Evolutionary conservation across 1,140 invertebrate genomes (phyloP).

Genomic region (Neocloeon triangulifer): DNA sequence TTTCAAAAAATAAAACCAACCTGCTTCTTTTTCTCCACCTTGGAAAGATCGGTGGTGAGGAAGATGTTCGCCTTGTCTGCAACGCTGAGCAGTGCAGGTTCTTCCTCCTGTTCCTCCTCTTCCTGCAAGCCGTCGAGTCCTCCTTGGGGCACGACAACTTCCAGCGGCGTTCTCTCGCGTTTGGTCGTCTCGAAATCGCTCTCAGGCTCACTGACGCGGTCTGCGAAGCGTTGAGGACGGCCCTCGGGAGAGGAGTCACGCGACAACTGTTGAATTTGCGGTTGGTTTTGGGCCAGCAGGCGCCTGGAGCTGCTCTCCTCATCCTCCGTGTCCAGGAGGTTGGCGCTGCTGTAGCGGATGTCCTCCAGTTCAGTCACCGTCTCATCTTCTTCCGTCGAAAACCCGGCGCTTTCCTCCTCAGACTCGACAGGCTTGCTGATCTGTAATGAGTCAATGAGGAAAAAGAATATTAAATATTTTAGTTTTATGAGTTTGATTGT

Average conservation of each 20-base stretch:
- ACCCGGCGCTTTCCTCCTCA: not conserved
- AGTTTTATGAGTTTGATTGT: no score
- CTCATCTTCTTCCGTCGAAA: not conserved
- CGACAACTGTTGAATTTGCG: no score
- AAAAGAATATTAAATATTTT: no score
- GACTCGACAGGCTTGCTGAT: not conserved
- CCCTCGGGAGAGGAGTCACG: slow-evolving; percentile 39
- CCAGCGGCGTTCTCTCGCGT: slow-evolving; percentile 11
- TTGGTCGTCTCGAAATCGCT: slow-evolving; percentile 20
- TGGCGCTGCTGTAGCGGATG: not conserved
- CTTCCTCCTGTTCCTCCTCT: slow-evolving; percentile 1
- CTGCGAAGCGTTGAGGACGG: slow-evolving; percentile 31
- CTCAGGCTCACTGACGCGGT: slow-evolving; percentile 43
- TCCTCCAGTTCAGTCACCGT: not conserved
- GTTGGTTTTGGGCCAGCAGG: not conserved
- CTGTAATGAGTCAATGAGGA: no score
- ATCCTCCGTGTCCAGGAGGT: not conserved
- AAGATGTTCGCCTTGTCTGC: slow-evolving; percentile 35
- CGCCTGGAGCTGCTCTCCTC: not conserved
- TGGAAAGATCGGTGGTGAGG: slow-evolving; percentile 31
- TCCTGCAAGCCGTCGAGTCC: not conserved
- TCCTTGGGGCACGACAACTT: not conserved
- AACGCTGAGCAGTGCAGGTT: slow-evolving; percentile 19
- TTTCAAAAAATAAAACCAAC: no score
- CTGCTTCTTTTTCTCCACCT: no score